These are phyloP conservation scores for Ephestia elutella DNA, from an alignment of 1,140 invertebrate genomes.

Conservation along the genomic window DNA sequence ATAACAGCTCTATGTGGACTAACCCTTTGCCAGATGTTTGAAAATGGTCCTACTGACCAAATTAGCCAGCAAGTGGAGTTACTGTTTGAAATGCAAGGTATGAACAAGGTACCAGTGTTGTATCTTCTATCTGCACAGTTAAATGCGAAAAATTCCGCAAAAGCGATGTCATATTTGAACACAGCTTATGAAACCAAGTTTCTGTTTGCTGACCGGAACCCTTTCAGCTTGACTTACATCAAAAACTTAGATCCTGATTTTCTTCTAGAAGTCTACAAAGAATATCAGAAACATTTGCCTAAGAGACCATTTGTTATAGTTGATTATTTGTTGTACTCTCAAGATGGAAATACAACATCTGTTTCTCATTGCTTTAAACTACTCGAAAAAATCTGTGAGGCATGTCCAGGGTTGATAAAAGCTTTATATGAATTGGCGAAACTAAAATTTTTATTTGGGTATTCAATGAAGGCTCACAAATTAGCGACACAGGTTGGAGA, in stretches of 20 bases:
- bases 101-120: conserved; percentile 76
- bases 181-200: conserved; percentile 83
- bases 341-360: conserved; percentile 60
- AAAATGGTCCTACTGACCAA: conserved; percentile 77
- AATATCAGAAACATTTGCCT: conserved; percentile 85
- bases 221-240: conserved; percentile 86
- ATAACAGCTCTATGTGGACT: conserved; percentile 86
- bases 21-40: conserved; percentile 85
- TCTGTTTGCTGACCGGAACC: conserved; percentile 75
- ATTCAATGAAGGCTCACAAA: conserved; percentile 78
- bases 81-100: conserved; percentile 86
- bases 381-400: conserved; percentile 83
- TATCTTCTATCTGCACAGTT: conserved; percentile 83
- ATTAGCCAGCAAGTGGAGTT: conserved; percentile 91
- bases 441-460: conserved; percentile 86
- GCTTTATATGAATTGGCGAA: conserved; percentile 86
- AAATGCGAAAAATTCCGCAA: conserved; percentile 75
- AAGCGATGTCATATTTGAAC: conserved; percentile 79
- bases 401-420: conserved; percentile 87
- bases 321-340: conserved; percentile 58
- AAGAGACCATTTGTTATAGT: conserved; percentile 74
- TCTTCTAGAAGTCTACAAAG: conserved; percentile 84
- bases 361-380: conserved; percentile 76
- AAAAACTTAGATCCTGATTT: conserved; percentile 89
- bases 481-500: conserved; percentile 85